Base-by-base conservation (phyloP, 2,113 vertebrate species). In the Triplophysa tibetana region DNA sequence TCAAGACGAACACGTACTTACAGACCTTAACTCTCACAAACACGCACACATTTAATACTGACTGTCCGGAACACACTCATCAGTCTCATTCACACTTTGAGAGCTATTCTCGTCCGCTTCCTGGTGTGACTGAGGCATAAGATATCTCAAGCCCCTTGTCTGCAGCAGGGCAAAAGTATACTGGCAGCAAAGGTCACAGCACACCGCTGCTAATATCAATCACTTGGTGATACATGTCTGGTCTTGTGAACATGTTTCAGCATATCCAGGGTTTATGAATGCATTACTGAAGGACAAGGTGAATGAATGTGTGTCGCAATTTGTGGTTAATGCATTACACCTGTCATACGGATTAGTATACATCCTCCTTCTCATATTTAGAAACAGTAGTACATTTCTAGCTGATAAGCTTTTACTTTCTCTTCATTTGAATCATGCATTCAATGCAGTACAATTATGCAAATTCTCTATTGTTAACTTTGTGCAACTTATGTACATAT, bases 71-170 rank as follows among this genome's bases (percentile, higher is more conserved):
- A 54, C 45, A 70, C 63, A 65, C 70, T 75, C 69, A 74, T 60
- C 33, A 24, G 21, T 65, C 69, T 80, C 68, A 80, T 80, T 80
- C 70, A 73, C 70, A 66, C 21, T 0, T 60, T 64, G 70, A 58
- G 69, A 74, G 70, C 70, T 80, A 80, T 80, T 80, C 72, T 64
- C 33, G 61, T 80, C 69, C 26, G 56, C 70, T 80, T 80, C 79
- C 79, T 80, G 69, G 38, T 74, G 79, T 45, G 41, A 80, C 14
- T 17, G 63, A 75, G 79, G 79, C 72, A 65, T 75, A 41, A 74
- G 79, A 80, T 74, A 67, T 56, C 62, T 65, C 70, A 67, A 74
- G 63, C 69, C 61, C 24, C n/a, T 66, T 41, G 61, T 75, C 61
- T 75, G 52, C 48, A 66, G 63, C 50, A 80, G 62, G 70, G 33